Evolutionary conservation across 2,113 vertebrate genomes (phyloP).

Genomic region (Conger conger): DNA sequence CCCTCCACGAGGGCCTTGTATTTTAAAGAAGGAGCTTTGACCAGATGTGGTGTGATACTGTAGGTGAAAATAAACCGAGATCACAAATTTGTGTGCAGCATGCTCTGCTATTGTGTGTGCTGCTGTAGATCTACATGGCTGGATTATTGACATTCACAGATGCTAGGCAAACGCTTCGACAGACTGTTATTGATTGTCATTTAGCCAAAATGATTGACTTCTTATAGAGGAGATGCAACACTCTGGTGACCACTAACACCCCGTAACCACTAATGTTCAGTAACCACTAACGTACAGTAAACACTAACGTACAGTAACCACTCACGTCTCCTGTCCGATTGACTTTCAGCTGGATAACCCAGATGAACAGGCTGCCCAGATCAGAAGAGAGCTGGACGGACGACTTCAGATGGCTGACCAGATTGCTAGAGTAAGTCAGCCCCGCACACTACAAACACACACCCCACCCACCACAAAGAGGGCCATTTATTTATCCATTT

Average conservation of each 20-base stretch:
- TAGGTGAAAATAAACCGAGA: not conserved
- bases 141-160: not conserved
- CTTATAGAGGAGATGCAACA: not conserved
- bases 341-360: conserved; percentile 90
- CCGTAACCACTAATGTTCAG: too few relatives aligned
- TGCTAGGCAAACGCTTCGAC: not conserved
- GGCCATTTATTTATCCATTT: too few relatives aligned
- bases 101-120: not conserved
- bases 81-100: not conserved
- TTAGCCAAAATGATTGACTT: not conserved
- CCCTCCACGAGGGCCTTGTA: not conserved
- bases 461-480: not conserved
- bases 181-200: not conserved
- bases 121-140: not conserved
- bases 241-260: not conserved
- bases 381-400: conserved; percentile 92
- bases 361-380: conserved; percentile 97
- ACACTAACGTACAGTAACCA: not conserved
- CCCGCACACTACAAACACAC: too few relatives aligned
- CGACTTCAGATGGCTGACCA: conserved; percentile 98
- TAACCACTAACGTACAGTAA: not conserved
- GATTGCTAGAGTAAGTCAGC: conserved; percentile 84
- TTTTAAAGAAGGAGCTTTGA: not conserved
- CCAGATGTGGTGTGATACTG: not conserved
- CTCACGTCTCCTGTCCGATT: conserved; percentile 32